Base-by-base conservation (phyloP, 2,113 vertebrate species). In the Theristicus caerulescens region DNA sequence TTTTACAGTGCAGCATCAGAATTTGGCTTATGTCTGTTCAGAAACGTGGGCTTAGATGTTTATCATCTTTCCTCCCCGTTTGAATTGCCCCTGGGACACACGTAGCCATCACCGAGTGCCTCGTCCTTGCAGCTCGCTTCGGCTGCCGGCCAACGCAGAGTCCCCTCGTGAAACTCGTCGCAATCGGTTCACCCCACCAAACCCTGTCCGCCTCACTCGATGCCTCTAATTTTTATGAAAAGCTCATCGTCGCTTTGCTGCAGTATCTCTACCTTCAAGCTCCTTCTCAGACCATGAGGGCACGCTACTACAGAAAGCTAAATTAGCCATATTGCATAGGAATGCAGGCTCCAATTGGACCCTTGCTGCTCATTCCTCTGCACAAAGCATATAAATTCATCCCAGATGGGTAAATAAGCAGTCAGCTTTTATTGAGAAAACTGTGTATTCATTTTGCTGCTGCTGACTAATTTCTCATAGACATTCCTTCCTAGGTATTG, bases 391-490 rank as follows among this genome's bases (percentile, higher is more conserved):
- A 42, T 7, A 90, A 90, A 86, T 82, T 65, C 82, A 78, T 82
- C 92, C 92, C 92, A 94, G 88, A 72, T 94, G 92, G 88, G 29
- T 42, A 32, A 84, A 80, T 5, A 89, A 85, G 57, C 55, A 24
- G 40, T 31, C 81, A 22, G 81, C 36, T 86, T 73, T 69, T 52
- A 18, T 65, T 20, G 69, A 70, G 76, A 74, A 70, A 69, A 57
- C 92, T 22, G 36, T 52, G 74, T 16, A 11, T 84, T 89, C 86
- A 17, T 69, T 86, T 46, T 31, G 76, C 82, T 42, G 76, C 86
- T 81, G 76, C 87, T 86, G 87, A 82, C 55, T 82, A 36, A 86
- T 77, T 86, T 32, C 87, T 76, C 64, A 34, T 6, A 7, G 44
- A 47, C 87, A 47, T 86, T 82, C 87, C 82, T 94, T 58, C 76